Evolutionary conservation across 2,797 vertebrate species (phyloP).

Genomic region (Characodon lateralis): DNA sequence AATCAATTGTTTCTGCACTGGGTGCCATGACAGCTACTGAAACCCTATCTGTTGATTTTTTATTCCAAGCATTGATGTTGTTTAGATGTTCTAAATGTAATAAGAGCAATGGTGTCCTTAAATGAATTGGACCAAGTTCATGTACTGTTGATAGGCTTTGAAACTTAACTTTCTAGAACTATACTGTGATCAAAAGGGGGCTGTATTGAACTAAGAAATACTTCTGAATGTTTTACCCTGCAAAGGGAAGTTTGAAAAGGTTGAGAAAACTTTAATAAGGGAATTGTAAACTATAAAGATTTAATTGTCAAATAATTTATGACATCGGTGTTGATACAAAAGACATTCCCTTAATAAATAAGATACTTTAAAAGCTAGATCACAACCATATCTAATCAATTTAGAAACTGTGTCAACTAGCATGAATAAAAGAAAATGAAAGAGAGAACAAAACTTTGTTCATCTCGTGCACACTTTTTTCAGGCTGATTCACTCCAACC

Average conservation of each 20-base stretch:
- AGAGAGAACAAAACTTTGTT: neutral
- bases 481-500: neutral
- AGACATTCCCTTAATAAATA: neutral
- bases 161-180: neutral
- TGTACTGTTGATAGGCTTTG: no score
- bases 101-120: no score
- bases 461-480: neutral
- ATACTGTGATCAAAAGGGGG: neutral
- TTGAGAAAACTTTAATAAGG: neutral
- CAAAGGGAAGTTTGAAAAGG: neutral
- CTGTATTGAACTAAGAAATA: neutral
- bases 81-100: no score
- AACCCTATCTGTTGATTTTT: constrained; percentile 7
- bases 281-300: neutral
- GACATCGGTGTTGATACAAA: neutral
- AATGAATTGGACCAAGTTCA: no score
- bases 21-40: constrained; percentile 26
- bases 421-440: neutral
- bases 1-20: constrained; percentile 10
- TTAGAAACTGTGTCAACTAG: neutral
- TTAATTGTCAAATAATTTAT: neutral
- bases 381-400: neutral
- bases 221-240: neutral
- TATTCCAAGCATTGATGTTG: neutral
- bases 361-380: neutral